Conservation (phyloP, 2,113 vertebrate species). For the Gila orcuttii region DNA sequence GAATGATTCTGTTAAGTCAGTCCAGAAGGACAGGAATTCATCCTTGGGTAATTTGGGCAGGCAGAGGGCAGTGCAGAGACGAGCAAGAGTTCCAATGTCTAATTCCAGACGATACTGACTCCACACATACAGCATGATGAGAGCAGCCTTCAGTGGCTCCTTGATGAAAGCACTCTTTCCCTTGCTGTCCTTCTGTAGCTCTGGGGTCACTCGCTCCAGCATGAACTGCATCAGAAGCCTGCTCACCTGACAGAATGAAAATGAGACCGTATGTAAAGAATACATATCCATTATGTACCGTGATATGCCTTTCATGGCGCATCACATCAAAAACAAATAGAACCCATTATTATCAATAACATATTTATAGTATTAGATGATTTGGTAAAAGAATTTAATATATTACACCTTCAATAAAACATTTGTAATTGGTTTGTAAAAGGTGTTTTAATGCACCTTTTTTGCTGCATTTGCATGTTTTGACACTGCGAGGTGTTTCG, state of each 20-base stretch:
- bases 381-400: too few species aligned
- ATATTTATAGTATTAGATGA: too few species aligned
- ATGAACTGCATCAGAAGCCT: constrained; percentile 69
- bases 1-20: constrained; percentile 59
- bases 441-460: too few species aligned
- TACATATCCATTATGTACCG: too few species aligned
- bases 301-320: too few species aligned
- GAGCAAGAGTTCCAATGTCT: background rate
- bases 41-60: constrained; percentile 67
- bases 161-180: constrained; percentile 47
- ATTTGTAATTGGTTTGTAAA: too few species aligned
- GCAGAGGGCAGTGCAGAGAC: constrained; percentile 66
- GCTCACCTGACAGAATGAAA: constrained; percentile 62
- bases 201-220: constrained; percentile 61
- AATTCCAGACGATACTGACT: constrained; percentile 41
- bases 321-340: too few species aligned
- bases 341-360: too few species aligned
- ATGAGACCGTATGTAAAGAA: background rate
- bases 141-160: constrained; percentile 65
- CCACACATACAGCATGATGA: constrained; percentile 66
- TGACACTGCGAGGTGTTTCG: too few species aligned
- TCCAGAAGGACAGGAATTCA: constrained; percentile 65
- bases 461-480: too few species aligned
- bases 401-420: too few species aligned
- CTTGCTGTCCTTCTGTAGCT: constrained; percentile 55